phyloP scores from a whole-genome alignment of 2,797 vertebrate species.

The Halcyon smyrnensis region DNA sequence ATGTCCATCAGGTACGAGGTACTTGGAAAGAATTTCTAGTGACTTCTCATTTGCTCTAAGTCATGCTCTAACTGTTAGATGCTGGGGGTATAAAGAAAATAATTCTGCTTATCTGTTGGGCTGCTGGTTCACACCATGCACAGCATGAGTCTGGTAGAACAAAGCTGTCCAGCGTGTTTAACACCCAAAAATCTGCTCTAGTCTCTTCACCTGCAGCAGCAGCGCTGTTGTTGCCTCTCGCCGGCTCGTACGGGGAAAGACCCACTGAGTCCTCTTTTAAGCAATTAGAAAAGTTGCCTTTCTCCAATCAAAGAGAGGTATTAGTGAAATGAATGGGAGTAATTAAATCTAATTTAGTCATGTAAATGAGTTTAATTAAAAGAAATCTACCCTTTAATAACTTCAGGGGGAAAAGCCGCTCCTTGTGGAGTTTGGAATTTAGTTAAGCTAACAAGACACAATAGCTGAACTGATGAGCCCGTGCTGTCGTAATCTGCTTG shows the following conservation, averaged over 20 bases:
- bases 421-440: slow-evolving; percentile 79
- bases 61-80: neutral
- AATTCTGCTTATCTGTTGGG: neutral
- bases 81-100: accelerated
- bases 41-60: neutral
- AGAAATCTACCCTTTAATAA: slow-evolving; percentile 85
- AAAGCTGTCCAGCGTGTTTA: neutral
- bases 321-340: slow-evolving; percentile 84
- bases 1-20: neutral
- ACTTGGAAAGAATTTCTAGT: neutral
- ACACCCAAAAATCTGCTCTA: neutral
- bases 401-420: slow-evolving; percentile 78
- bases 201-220: neutral
- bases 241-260: neutral
- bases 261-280: slow-evolving; percentile 67
- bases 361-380: slow-evolving; percentile 86
- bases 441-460: slow-evolving; percentile 82
- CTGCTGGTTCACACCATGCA: neutral
- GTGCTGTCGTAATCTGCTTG: slow-evolving; percentile 69
- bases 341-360: slow-evolving; percentile 85
- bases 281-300: slow-evolving; percentile 81
- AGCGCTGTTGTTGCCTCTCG: neutral
- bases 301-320: slow-evolving; percentile 80
- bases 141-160: neutral
- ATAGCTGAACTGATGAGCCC: slow-evolving; percentile 79